Conservation (phyloP, 2,888 invertebrate species). For the Desoria tigrina region DNA sequence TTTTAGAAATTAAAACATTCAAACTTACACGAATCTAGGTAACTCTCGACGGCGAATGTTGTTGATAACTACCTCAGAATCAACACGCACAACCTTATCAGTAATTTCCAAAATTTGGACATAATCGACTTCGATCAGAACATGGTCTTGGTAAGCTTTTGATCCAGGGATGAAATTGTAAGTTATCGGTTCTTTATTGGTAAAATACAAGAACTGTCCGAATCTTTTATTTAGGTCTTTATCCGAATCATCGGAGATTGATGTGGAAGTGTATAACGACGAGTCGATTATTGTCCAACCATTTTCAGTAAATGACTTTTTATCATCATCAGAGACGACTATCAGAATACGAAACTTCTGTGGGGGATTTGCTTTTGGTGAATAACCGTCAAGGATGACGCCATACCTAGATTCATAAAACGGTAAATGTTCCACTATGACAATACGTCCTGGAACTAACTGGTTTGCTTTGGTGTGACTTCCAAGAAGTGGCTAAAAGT, state of each 20-base stretch:
- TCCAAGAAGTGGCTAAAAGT: conserved; percentile 27
- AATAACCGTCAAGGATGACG: conserved; percentile 31
- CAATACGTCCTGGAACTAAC: conserved; percentile 68
- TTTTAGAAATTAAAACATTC: too few species aligned
- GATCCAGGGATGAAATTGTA: conserved; percentile 68
- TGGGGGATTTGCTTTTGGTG: conserved; percentile 7
- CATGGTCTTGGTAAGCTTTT: conserved; percentile 63
- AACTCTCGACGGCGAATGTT: conserved; percentile 73
- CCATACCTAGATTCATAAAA: conserved; percentile 37
- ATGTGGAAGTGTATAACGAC: conserved; percentile 24
- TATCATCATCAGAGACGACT: conserved; percentile 29
- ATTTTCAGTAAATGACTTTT: conserved; percentile 6
- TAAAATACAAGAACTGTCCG: conserved; percentile 39
- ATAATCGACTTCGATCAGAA: conserved; percentile 67
- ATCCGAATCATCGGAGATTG: background rate
- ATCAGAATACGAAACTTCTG: conserved; percentile 38
- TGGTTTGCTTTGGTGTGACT: conserved; percentile 25
- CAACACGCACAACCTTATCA: conserved; percentile 68
- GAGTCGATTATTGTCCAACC: conserved; percentile 26
- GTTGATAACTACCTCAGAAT: conserved; percentile 69
- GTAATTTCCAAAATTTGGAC: conserved; percentile 71
- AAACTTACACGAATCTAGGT: conserved; percentile 67
- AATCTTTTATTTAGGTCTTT: conserved; percentile 36
- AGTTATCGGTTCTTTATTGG: conserved; percentile 24
- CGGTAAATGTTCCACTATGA: conserved; percentile 62